Evolutionary conservation across 2,113 vertebrate genomes (phyloP), one percentile per base, ranked within the genome.

Genomic region (Caracal caracal): DNA sequence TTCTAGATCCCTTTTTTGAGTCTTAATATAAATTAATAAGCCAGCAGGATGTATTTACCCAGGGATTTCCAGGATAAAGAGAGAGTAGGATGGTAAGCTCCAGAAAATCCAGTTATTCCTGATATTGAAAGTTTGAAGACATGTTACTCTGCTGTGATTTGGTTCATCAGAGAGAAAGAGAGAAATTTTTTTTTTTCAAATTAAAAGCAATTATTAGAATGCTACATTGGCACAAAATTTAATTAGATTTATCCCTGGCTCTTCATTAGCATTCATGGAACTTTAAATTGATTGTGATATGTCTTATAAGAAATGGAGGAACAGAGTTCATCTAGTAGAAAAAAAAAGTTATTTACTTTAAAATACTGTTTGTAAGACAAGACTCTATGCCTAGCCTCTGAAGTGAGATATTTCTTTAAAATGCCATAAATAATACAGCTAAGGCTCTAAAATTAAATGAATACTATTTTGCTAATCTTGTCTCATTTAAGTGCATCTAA

Each of bases 151-250:
- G 28, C 35, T 75, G 80, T 12, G 2, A 56, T 84, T 85, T 83
- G 9, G 16, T 84, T 91, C 86, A 83, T 56, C 19, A 33, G 56
- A 85, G 30, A 10, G 8, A 65, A 10, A 90, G 43, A 35, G 33
- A 68, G 13, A 40, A 4, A 51, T 63, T 81, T 17, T 47, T 35
- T 88, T 78, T 75, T 78, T 90, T 43, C 63, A 92, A 94, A 94
- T 71, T 97, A 94, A 94, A 87, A 24, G 19, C 40, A 90, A 93
- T 96, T 96, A 94, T 92, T 94, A 95, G 56, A 95, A 83, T 93
- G 94, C 43, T 82, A 84, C 56, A 89, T 88, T 51, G 63, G 73
- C 49, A 95, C 47, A 91, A 95, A 85, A 78, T 90, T 91, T 96
- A 96, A 95, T 95, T 97, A 94, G 85, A 92, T 76, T 95, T 93